Base-by-base conservation (phyloP, 2,797 vertebrate genomes). In the Rallus crepitans region DNA sequence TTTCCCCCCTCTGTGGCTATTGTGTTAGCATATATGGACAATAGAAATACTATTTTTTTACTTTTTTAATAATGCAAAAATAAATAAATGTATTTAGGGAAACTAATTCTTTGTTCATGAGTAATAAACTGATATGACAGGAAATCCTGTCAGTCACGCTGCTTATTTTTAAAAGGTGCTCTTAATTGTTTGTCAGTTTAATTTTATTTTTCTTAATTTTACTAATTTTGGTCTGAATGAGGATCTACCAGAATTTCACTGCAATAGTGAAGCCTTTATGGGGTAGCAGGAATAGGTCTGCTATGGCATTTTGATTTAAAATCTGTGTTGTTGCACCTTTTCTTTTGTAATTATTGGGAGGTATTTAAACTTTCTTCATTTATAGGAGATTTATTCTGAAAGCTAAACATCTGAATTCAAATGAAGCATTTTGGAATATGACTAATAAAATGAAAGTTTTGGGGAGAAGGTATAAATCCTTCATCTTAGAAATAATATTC, bases 311-410 rank as follows among this genome's bases (percentile, higher is more conserved):
- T 87, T 59, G 12, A 81, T 71, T 45, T 66, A 66, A 85, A 78
- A 27, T 17, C 10, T 55, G 1, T 27, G 3, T 39, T 70, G 6
- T 55, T 79, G 12, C 12, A 27, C 1, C 2, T 37, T 89, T 76
- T 71, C 3, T 31, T 18, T 30, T 57, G 37, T 59, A 25, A 31
- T 5, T 69, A 66, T 8, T 0, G 0, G 28, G 23, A 53, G 7
- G 2, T 48, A 64, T 71, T 84, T 90, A 68, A 82, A 53, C 3
- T 45, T 78, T 48, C 8, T 83, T 70, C 27, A 72, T 17, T 72
- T 85, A 6, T 2, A 65, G 9, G 10, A 40, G 23, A 53, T 48
- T 40, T 68, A 68, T 40, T 79, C 33, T 65, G 31, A 65, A 79
- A 87, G 15, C 45, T 69, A 53, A 35, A 65, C 82, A 59, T 68